Conservation (phyloP, 2,113 vertebrate genomes). For the Bubalus kerabau region DNA sequence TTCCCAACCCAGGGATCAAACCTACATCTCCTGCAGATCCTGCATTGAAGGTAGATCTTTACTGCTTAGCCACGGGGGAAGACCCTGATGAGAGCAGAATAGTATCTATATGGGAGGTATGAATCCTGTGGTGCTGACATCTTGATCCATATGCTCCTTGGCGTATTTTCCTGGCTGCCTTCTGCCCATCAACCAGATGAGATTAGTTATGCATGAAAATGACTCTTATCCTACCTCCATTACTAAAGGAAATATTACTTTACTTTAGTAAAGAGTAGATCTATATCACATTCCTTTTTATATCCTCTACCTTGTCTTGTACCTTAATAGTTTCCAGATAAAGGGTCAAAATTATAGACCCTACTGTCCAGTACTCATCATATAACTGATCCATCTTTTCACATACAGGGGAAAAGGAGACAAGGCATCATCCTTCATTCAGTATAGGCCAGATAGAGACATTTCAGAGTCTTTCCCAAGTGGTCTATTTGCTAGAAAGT, state of each 20-base stretch:
- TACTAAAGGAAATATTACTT: neutral
- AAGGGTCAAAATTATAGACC: neutral
- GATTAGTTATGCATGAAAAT: neutral
- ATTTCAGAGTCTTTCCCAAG: neutral
- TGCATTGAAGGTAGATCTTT: neutral
- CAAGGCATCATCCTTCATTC: accelerated
- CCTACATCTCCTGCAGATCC: neutral
- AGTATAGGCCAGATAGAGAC: neutral
- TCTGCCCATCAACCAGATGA: neutral
- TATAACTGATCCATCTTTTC: neutral
- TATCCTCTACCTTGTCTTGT: neutral
- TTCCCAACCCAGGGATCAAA: neutral
- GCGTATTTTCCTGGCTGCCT: neutral
- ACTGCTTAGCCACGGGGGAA: neutral
- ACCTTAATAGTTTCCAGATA: neutral
- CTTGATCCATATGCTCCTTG: neutral
- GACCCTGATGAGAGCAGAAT: neutral
- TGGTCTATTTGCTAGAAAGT: neutral
- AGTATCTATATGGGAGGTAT: accelerated
- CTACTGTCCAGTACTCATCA: neutral
- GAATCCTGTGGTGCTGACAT: neutral
- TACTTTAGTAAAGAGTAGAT: neutral
- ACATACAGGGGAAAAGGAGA: neutral
- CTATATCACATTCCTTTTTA: neutral
- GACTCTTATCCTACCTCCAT: neutral